Evolutionary conservation across 2,888 invertebrate genomes (phyloP), one percentile per base, ranked within the genome.

Genomic region (Fragum sueziense): DNA sequence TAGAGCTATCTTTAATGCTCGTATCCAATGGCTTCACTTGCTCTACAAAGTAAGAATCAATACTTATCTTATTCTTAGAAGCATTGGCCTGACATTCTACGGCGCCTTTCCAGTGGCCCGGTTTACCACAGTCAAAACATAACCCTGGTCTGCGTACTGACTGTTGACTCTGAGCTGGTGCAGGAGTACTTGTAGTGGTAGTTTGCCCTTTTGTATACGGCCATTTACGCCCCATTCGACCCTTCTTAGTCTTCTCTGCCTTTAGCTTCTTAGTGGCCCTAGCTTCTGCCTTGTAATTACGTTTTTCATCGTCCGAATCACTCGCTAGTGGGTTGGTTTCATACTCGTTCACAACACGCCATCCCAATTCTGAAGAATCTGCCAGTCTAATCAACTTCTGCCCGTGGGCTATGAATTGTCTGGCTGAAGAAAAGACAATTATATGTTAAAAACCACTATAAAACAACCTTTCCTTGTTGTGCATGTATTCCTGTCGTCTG

Each of bases 101-200:
- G 41, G 71, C 59, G n/a, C 59, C 68, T 52, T 59, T 71, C 74
- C 76, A 80, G 31, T 80, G 74, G 22, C 76, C 80, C n/a, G 76
- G 61, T 34, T 68, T 65, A 2, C 76, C 76, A 70, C 76, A 76
- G 11, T 54, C 61, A 47, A 80, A 76, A 57, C 76, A 76, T 31
- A 65, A 51, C 17, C 80, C 76, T 47, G 73, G 73, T 4, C 51
- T 47, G 14, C 62, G 25, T 34, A 22, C 29, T n/a, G 71, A 47
- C 27, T 33, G 47, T 17, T 70, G 54, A n/a, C 29, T 51, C 11
- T 37, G 22, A 1, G 54, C 27, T 1, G 6, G 62, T 25, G 34
- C 52, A 25, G 47, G 33, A 7, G 27, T 75, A 31, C 17, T 20
- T 4, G 41, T 29, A 31, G 62, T 3, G 29, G 20, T 22, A 20